Base-by-base conservation (phyloP, 2,797 vertebrate species). In the Anniella stebbinsi region DNA sequence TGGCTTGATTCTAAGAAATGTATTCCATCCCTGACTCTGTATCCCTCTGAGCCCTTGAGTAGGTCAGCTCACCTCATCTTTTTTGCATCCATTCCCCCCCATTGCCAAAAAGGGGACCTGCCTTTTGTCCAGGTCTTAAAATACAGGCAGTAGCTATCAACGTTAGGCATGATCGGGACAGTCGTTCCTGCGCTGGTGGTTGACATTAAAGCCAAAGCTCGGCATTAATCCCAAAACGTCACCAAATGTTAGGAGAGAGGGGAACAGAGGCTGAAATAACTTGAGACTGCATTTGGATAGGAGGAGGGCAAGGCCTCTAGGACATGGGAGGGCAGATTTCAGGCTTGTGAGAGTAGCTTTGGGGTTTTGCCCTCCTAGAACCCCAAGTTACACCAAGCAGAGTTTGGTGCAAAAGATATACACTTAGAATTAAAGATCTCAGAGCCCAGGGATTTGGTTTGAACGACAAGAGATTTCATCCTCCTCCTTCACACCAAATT, bases 1-100 rank as follows among this genome's bases (percentile, higher is more conserved):
- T 41, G 21, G 54, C 80, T 88, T 88, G 54, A 18, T 54, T 88
- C 63, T 25, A 51, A 76, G 33, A 76, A 51, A 84, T 76, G 38
- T 38, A 2, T 60, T 41, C 21, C 3, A 11, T 36, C 57, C 66
- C 82, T 70, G 67, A 23, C 67, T 84, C 38, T n/a, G 30, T 38
- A 28, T 54, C n/a, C 76, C 18, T 41, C 7, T 54, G 13, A 38
- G 33, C 15, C 36, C 76, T 87, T 30, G 66, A 23, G 33, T 38
- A 54, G 60, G 41, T 25, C 7, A 15, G 11, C n/a, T 66, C 8
- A 4, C 57, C 12, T 45, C 38, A 8, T 10, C 21, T 25, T 76
- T 15, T 60, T 18, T 81, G 54, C 80, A 2, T n/a, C 36, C 9
- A n/a, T 51, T 80, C 6, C 13, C 36, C 60, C 4, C 51, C 4